A percentile compares a stretch with the other conserved stretches of the same genome.
Evolutionary conservation across 1,140 invertebrate species (phyloP).

Genomic region (Aleiodes sp.): DNA sequence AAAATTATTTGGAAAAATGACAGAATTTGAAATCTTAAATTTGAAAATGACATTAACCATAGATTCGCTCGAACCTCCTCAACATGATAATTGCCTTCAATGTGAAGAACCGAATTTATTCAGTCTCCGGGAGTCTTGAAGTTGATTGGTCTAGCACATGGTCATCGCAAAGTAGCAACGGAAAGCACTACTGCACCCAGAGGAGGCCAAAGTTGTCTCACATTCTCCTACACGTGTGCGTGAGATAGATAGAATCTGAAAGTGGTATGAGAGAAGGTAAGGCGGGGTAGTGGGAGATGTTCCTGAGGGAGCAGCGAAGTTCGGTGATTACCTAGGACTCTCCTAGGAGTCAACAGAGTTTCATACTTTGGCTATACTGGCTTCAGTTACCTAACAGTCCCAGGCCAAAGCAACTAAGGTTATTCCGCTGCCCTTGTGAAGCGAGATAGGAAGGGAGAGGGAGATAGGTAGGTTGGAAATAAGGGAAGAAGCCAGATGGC

Average conservation of each 20-base stretch:
- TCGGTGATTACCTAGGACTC: constrained; percentile 67
- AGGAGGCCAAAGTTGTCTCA: constrained; percentile 6
- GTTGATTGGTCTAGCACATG: neutral
- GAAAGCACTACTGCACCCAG: neutral
- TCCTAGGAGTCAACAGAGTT: constrained; percentile 61
- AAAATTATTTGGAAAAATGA: no score
- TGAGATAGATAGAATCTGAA: neutral
- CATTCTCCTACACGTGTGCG: neutral
- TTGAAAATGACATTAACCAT: no score
- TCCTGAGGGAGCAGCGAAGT: constrained; percentile 64
- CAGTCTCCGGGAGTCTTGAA: neutral
- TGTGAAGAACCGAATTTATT: neutral
- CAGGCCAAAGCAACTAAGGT: constrained; percentile 62
- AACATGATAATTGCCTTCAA: no score
- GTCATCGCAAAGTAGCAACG: neutral
- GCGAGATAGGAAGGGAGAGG: constrained; percentile 27
- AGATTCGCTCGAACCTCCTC: no score
- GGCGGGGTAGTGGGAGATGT: constrained; percentile 37
- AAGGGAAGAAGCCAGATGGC: constrained; percentile 11
- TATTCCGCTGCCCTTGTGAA: constrained; percentile 48
- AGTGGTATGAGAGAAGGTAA: constrained; percentile 30
- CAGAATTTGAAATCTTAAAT: no score
- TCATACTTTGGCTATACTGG: constrained; percentile 60
- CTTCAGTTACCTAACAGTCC: constrained; percentile 61
- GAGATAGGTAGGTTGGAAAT: constrained; percentile 38